These are phyloP conservation scores for Lobophora halterata DNA, from an alignment of 2,888 invertebrate species.

Conservation along the genomic window DNA sequence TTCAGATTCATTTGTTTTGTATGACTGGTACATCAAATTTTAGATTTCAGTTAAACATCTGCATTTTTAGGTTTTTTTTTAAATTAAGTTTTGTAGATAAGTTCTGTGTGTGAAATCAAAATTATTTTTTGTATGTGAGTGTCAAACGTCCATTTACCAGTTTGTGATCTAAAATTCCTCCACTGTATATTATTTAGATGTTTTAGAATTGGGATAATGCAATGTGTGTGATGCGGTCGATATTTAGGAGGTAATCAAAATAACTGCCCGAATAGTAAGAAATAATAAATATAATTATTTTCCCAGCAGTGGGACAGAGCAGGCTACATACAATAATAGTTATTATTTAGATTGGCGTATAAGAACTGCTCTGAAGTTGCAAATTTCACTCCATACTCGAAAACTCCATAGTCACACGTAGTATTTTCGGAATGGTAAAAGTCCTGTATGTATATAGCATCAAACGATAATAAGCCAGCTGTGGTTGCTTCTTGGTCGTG, in stretches of 20 bases:
- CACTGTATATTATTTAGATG: conserved; percentile 69
- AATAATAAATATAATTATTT: too few species aligned
- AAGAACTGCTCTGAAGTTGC: too few species aligned
- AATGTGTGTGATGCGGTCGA: conserved; percentile 42
- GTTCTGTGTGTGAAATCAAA: conserved; percentile 22
- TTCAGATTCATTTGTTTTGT: conserved; percentile 13
- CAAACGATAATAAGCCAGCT: too few species aligned
- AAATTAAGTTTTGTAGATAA: conserved; percentile 4
- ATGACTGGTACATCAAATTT: conserved; percentile 5
- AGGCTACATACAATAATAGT: too few species aligned
- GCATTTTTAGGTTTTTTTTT: conserved; percentile 16
- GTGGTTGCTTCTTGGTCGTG: too few species aligned
- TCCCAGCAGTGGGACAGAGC: too few species aligned
- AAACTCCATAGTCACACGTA: too few species aligned
- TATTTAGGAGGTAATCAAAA: conserved; percentile 18
- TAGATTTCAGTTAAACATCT: conserved; percentile 1
- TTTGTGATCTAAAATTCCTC: conserved; percentile 67
- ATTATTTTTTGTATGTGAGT: conserved; percentile 32
- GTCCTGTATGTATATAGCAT: too few species aligned
- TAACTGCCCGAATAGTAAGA: too few species aligned
- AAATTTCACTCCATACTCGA: too few species aligned
- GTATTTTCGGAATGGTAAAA: too few species aligned
- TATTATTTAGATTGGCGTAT: too few species aligned
- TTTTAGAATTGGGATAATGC: conserved; percentile 53
- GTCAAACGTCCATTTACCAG: conserved; percentile 71